Evolutionary conservation across 1,140 invertebrate genomes (phyloP).

Genomic region (Brevipalpus yothersi): DNA sequence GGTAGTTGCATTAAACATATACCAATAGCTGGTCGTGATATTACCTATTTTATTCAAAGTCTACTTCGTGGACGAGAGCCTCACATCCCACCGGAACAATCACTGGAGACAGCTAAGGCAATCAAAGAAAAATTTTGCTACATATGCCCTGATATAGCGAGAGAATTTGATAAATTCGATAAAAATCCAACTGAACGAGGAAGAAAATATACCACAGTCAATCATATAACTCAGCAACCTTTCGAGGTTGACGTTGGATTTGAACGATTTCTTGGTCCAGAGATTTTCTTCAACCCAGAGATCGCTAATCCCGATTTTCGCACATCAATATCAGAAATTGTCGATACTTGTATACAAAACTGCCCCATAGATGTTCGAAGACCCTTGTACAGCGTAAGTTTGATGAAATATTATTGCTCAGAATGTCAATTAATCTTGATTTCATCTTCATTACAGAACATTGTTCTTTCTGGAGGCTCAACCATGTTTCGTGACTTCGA

Average conservation of each 20-base stretch:
- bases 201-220: slow-evolving; percentile 71
- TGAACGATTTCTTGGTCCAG: slow-evolving; percentile 90
- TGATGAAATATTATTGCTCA: too few relatives aligned
- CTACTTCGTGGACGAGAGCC: slow-evolving; percentile 84
- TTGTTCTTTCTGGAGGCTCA: slow-evolving; percentile 96
- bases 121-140: slow-evolving; percentile 36
- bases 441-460: slow-evolving; percentile 36
- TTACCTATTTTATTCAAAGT: slow-evolving; percentile 97
- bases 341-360: slow-evolving; percentile 96
- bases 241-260: slow-evolving; percentile 95
- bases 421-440: too few relatives aligned
- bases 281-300: slow-evolving; percentile 99
- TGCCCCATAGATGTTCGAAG: slow-evolving; percentile 96
- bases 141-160: slow-evolving; percentile 90
- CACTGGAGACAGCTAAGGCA: slow-evolving; percentile 89
- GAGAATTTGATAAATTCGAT: background rate
- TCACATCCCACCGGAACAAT: slow-evolving; percentile 94
- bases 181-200: background rate
- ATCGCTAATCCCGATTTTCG: slow-evolving; percentile 96
- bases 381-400: slow-evolving; percentile 56
- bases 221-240: slow-evolving; percentile 77
- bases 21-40: slow-evolving; percentile 94
- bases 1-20: slow-evolving; percentile 99
- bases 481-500: slow-evolving; percentile 99
- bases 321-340: slow-evolving; percentile 87